Evolutionary conservation across 2,797 vertebrate species (phyloP), one percentile per base, ranked within the genome.

Genomic region (Enteromius argenteus): DNA sequence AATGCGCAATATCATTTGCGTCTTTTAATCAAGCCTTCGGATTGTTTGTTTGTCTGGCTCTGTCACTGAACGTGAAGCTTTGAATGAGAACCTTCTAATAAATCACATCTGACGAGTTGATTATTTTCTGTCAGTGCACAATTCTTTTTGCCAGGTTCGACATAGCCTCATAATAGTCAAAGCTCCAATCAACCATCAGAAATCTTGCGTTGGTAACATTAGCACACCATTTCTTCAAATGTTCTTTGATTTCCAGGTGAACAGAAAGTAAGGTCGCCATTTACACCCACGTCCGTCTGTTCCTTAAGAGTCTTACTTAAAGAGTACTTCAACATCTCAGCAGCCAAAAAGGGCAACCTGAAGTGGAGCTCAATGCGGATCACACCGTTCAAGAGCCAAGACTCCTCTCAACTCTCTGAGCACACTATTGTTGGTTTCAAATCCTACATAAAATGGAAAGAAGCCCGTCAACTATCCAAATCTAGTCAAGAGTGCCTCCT

Each of bases 311-410:
- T 85, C 74, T 85, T 85, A 76, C 69, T 87, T 89, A 86, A 81
- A 85, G 88, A 76, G 86, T 86, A 77, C 86, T 87, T 89, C 83
- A 89, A 75, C 77, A 83, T 81, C 86, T 86, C 44, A 72, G 85
- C 72, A 76, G 84, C 79, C 66, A 84, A 82, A 85, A 86, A 79
- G 79, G 81, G 69, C 86, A 79, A 60, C 42, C 80, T 86, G 83
- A 88, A 89, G 88, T 88, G 88, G 88, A 81, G 85, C 82, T 87
- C 77, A 85, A 89, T 89, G 85, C 81, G 88, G 86, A 89, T 85
- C 73, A 87, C 62, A 87, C 76, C 23, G 66, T 79, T 89, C 72
- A 85, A 89, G 80, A 85, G 86, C 81, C 79, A 86, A 84, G 78
- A 60, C 85, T 87, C 68, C 76, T 85, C 71, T 81, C 79, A 62